Evolutionary conservation across 2,888 invertebrate genomes (phyloP).

Genomic region (Caenorhabditis sp.): DNA sequence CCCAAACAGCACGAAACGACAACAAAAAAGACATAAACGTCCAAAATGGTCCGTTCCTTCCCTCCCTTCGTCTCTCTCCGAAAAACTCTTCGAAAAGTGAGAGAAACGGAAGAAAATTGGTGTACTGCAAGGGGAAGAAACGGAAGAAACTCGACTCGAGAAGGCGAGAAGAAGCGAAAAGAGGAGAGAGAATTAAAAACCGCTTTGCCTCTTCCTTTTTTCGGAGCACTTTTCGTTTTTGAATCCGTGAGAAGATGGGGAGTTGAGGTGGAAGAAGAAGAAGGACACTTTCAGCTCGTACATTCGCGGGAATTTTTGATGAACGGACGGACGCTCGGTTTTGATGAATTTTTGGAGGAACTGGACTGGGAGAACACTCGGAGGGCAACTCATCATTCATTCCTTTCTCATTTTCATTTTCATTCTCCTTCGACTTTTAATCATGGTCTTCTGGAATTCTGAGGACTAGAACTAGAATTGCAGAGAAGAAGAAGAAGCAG

Average conservation of each 20-base stretch:
- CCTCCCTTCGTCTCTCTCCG: too few relatives aligned
- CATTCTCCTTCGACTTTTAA: too few relatives aligned
- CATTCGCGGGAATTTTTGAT: conserved; percentile 41
- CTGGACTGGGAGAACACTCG: neutral
- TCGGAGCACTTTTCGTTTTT: conserved; percentile 7
- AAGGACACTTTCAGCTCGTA: conserved; percentile 24
- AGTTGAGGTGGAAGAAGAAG: conserved; percentile 17
- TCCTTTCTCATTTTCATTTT: too few relatives aligned
- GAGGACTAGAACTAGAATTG: too few relatives aligned
- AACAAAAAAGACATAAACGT: neutral
- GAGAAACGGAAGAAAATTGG: conserved; percentile 1
- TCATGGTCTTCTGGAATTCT: too few relatives aligned
- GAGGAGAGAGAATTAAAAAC: conserved; percentile 21
- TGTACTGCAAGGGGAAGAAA: conserved; percentile 8
- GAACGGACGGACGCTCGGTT: neutral
- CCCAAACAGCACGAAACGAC: neutral
- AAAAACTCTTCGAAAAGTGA: neutral
- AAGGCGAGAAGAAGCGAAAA: too few relatives aligned
- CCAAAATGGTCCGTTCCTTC: neutral
- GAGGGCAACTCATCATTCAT: neutral
- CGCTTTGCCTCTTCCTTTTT: conserved; percentile 4
- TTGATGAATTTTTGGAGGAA: neutral
- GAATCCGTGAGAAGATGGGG: neutral
- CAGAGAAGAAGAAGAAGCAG: conserved; percentile 15
- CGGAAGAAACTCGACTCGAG: neutral